Conservation (phyloP, 2,113 vertebrate species). For the Eurypyga helias region DNA sequence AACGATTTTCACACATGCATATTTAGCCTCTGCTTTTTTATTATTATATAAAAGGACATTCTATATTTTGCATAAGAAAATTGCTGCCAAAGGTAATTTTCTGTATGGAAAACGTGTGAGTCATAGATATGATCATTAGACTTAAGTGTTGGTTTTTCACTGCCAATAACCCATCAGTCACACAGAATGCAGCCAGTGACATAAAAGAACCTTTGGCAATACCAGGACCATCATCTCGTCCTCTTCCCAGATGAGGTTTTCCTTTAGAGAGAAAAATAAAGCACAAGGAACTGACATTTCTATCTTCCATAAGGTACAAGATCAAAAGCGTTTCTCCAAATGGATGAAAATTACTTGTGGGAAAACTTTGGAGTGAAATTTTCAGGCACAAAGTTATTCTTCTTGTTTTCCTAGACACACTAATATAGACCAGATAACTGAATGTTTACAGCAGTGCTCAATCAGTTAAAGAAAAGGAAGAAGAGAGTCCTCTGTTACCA, state of each 20-base stretch:
- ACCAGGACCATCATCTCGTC: background rate
- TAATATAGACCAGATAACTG: background rate
- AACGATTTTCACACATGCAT: background rate
- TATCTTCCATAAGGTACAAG: background rate
- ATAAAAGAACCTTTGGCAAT: background rate
- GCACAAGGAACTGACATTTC: background rate
- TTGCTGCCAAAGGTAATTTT: slow-evolving; percentile 38
- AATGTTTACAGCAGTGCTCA: background rate
- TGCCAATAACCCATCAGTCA: slow-evolving; percentile 25
- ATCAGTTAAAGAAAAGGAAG: background rate
- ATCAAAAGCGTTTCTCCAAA: background rate
- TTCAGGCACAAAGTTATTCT: background rate
- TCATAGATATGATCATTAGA: slow-evolving; percentile 26
- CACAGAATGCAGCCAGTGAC: background rate
- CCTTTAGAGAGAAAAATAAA: background rate
- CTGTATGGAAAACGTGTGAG: slow-evolving; percentile 38
- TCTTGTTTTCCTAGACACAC: background rate
- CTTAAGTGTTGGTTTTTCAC: background rate
- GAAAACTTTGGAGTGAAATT: background rate
- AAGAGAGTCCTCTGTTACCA: background rate
- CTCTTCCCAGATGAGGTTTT: background rate
- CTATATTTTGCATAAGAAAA: background rate
- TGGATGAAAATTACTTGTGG: background rate
- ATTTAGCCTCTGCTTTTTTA: background rate
- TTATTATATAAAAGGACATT: background rate